These are phyloP conservation scores for Lasius fuliginosus DNA, from an alignment of 2,888 invertebrate genomes.

Conservation along the genomic window DNA sequence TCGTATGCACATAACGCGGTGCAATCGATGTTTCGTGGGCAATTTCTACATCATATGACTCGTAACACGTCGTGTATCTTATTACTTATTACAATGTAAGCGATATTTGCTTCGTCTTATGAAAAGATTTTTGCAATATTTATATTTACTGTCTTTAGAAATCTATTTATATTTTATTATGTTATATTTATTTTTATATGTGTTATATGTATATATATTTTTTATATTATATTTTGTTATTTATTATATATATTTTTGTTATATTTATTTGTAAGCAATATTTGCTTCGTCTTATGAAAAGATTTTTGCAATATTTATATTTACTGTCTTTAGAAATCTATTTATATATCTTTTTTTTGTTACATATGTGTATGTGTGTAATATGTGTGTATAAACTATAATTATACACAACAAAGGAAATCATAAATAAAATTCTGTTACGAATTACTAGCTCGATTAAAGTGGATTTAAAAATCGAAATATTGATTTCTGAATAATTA, in stretches of 20 bases:
- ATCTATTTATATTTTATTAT: not conserved
- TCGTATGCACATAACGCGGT: not conserved
- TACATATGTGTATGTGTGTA: not conserved
- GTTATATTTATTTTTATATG: no score
- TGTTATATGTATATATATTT: no score
- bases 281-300: not conserved
- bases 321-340: not conserved
- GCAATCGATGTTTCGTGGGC: slow-evolving; percentile 16
- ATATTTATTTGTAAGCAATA: no score
- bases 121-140: not conserved
- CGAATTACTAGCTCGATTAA: not conserved
- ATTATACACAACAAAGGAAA: not conserved
- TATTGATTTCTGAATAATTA: not conserved
- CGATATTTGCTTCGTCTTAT: not conserved
- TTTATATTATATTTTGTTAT: no score
- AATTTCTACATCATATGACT: slow-evolving; percentile 21
- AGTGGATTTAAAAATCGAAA: not conserved
- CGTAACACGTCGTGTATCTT: not conserved
- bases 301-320: not conserved
- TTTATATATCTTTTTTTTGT: not conserved
- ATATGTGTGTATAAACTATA: not conserved
- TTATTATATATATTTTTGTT: no score
- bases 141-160: no score
- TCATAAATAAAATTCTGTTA: not conserved
- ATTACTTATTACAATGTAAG: not conserved